Base-by-base conservation (phyloP, 2,797 vertebrate species). In the Harpagifer antarcticus region DNA sequence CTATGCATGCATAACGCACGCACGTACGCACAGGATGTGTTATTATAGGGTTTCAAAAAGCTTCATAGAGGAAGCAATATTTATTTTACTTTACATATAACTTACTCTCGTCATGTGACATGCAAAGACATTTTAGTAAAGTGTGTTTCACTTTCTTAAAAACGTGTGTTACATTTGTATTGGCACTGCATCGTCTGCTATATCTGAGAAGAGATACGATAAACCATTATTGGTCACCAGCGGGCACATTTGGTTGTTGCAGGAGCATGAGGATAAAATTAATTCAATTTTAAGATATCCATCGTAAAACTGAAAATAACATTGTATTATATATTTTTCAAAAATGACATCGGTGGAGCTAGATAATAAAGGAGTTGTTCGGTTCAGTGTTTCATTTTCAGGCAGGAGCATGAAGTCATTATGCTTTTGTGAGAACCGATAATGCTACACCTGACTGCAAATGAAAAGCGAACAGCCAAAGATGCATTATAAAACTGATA, bases 1-100 rank as follows among this genome's bases (percentile, higher is more conserved):
- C 74, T 76, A 74, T n/a, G 16, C 19, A 47, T 45, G 40, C 50
- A 45, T 27, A 23, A 12, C 9, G 40, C 16, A 42, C 23, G 13
- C 17, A 52, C 55, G 27, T 13, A 23, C 16, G 31, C 23, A 16
- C 23, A 37, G 33, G 33, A 37, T 37, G 33, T 37, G 33, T 52
- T 37, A 9, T 37, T 37, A 37, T 37, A 37, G 8, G 33, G 33
- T 37, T 37, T 6, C 33, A 37, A 7, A 37, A 31, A 10, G n/a
- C 15, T 60, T 48, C 4, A 33, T 5, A 57, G 8, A 50, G 42
- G 4, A 16, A 27, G 20, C 23, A 17, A 59, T 23, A 45, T 8
- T 33, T n/a, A n/a, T n/a, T 37, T 9, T 37, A 12, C 14, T 48
- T 27, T 11, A 72, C 48, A 33, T 9, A 60, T 31, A 5, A 19